Conservation (phyloP, 2,888 invertebrate genomes). For the Aphrophora alni region DNA sequence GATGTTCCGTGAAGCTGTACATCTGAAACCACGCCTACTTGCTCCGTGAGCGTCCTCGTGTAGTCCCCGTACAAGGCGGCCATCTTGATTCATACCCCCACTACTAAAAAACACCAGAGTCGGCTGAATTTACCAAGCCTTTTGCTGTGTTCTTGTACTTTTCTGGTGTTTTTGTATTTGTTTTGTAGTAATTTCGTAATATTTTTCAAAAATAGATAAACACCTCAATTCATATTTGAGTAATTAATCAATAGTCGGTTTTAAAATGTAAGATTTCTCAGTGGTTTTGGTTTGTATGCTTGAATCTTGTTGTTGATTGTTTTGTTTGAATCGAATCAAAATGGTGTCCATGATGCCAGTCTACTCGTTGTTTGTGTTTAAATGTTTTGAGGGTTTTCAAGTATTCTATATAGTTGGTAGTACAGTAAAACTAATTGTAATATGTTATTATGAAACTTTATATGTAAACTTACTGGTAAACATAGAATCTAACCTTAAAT, state of each 20-base stretch:
- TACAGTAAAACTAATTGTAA: too few relatives aligned
- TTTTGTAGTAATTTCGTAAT: not conserved
- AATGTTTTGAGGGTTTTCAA: too few relatives aligned
- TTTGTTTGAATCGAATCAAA: not conserved
- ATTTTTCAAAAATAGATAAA: not conserved
- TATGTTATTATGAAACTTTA: too few relatives aligned
- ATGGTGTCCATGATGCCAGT: not conserved
- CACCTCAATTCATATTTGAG: not conserved
- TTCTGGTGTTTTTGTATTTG: slow-evolving; percentile 23
- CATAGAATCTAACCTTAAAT: too few relatives aligned
- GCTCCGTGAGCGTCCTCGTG: not conserved
- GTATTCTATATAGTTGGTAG: too few relatives aligned
- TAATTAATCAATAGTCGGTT: not conserved
- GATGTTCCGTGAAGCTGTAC: not conserved
- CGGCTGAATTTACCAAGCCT: slow-evolving; percentile 26
- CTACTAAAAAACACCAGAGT: slow-evolving; percentile 16
- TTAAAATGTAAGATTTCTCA: not conserved
- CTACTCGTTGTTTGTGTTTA: too few relatives aligned
- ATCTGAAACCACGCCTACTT: slow-evolving; percentile 24
- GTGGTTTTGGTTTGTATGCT: slow-evolving; percentile 5
- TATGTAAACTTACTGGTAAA: too few relatives aligned
- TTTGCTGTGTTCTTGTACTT: slow-evolving; percentile 20
- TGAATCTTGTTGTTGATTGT: not conserved
- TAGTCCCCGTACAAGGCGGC: slow-evolving; percentile 23
- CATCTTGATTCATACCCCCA: slow-evolving; percentile 28